Evolutionary conservation across 2,113 vertebrate genomes (phyloP).

Genomic region (Thunnus thynnus): DNA sequence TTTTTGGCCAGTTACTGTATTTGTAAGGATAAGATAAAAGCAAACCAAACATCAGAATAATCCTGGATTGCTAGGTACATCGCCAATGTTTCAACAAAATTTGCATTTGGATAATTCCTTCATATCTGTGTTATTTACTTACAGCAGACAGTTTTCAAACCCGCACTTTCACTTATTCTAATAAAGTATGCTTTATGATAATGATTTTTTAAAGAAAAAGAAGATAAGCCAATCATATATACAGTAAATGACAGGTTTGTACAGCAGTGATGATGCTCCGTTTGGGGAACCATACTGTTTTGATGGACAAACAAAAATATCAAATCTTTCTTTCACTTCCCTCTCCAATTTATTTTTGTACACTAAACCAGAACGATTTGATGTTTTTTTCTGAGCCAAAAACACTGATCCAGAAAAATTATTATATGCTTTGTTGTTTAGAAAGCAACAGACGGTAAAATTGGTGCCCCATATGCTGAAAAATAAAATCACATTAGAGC

Average conservation of each 20-base stretch:
- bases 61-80: neutral
- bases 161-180: neutral
- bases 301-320: conserved; percentile 46
- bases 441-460: conserved; percentile 60
- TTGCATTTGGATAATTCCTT: neutral
- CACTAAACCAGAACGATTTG: conserved; percentile 22
- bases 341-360: conserved; percentile 31
- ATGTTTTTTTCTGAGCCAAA: conserved; percentile 21
- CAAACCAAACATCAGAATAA: neutral
- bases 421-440: conserved; percentile 65
- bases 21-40: conserved; percentile 30
- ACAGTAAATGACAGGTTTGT: conserved; percentile 5
- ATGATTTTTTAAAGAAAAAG: conserved; percentile 18
- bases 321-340: conserved; percentile 34
- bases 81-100: neutral
- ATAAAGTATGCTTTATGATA: neutral
- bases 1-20: conserved; percentile 22
- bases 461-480: conserved; percentile 31
- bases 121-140: neutral
- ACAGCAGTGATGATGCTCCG: conserved; percentile 11
- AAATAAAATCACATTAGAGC: conserved; percentile 47
- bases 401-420: conserved; percentile 56
- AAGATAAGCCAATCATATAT: neutral
- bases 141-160: neutral
- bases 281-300: conserved; percentile 11